A percentile compares a stretch with the other conserved stretches of the same genome.
These are phyloP conservation scores for Malurus splendens DNA, from an alignment of 2,797 vertebrate genomes.

Conservation along the genomic window DNA sequence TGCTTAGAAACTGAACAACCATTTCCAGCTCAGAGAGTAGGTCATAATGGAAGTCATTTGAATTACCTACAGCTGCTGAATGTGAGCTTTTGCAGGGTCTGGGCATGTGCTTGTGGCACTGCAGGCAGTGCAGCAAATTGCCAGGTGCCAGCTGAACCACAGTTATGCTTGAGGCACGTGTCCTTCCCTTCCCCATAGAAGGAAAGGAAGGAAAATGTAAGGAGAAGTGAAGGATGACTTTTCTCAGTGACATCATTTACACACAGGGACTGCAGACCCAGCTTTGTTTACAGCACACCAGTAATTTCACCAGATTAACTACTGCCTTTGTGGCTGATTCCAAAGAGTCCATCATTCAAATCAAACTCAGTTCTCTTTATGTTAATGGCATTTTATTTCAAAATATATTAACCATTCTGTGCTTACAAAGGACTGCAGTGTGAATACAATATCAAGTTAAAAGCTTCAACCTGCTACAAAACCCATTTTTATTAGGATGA, in stretches of 20 bases:
- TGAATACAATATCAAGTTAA: conserved; percentile 24
- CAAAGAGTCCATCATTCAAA: background rate
- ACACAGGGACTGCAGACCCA: background rate
- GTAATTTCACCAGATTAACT: background rate
- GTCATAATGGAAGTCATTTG: background rate
- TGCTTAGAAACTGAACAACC: background rate
- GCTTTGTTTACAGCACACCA: background rate
- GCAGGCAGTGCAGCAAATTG: background rate
- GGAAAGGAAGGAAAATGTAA: background rate
- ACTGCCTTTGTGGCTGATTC: background rate
- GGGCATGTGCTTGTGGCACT: rapidly evolving
- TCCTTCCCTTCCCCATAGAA: background rate
- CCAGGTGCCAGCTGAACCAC: background rate
- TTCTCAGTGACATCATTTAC: background rate
- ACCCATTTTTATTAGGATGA: background rate
- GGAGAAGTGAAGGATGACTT: background rate
- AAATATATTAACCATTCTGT: conserved; percentile 73
- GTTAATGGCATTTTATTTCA: conserved; percentile 69
- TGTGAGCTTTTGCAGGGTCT: background rate
- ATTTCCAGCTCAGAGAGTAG: background rate
- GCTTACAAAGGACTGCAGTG: conserved; percentile 62
- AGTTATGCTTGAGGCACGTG: rapidly evolving
- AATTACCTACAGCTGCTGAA: background rate
- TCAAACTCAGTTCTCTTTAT: background rate
- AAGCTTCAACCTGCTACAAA: conserved; percentile 39